Evolutionary conservation across 2,113 vertebrate genomes (phyloP).

Genomic region (Petrocephalus zakoni): DNA sequence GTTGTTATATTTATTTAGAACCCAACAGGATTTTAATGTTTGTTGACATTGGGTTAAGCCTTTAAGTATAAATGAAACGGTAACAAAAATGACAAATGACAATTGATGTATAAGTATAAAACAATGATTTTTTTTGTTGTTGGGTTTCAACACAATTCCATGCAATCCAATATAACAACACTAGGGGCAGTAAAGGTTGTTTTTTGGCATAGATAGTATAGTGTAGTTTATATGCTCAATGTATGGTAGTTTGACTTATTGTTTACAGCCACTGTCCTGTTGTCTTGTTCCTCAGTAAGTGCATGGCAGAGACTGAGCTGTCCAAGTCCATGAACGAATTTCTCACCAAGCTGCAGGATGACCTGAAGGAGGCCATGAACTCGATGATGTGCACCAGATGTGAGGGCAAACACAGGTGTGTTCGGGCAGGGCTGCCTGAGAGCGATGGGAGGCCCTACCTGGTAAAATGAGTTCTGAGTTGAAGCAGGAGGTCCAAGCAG

Average conservation of each 20-base stretch:
- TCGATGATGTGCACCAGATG: conserved; percentile 94
- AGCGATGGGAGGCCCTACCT: neutral
- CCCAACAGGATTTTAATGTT: neutral
- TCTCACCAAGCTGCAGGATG: conserved; percentile 85
- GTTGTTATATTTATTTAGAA: neutral
- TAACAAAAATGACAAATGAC: too few species aligned
- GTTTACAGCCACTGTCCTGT: neutral
- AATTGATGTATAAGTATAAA: neutral
- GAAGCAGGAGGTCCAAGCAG: neutral
- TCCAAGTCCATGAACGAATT: conserved; percentile 85
- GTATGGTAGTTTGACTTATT: neutral
- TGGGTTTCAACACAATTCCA: neutral
- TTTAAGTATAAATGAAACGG: neutral
- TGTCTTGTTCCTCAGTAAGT: conserved; percentile 62
- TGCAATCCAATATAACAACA: neutral
- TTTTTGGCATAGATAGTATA: neutral
- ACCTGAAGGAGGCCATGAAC: conserved; percentile 91
- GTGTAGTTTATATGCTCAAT: neutral
- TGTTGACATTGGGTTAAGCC: neutral
- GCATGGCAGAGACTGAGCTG: conserved; percentile 81
- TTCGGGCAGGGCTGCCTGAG: neutral
- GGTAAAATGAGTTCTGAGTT: neutral
- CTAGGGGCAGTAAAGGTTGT: neutral
- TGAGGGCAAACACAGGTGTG: conserved; percentile 88
- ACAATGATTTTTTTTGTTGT: neutral